Percentiles rank a stretch among this genome's conserved stretches.
Evolutionary conservation across 2,797 vertebrate genomes (phyloP).

Genomic region (Galago senegalensis): DNA sequence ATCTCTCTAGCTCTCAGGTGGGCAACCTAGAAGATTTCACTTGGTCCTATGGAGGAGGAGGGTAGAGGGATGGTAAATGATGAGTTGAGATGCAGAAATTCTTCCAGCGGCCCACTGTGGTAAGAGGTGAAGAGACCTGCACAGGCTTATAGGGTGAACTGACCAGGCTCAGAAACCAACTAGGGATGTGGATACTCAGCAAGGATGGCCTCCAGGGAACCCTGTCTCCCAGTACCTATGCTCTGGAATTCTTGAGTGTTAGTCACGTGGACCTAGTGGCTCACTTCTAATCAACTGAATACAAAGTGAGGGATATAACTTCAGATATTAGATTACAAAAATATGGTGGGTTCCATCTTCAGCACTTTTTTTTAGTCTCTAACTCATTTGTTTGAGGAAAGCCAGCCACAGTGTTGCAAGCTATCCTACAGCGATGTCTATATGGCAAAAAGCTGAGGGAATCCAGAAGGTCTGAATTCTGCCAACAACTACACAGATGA

Average conservation of each 20-base stretch:
- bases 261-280: background rate
- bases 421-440: background rate
- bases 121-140: no score
- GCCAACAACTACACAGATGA: background rate
- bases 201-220: no score
- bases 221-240: no score
- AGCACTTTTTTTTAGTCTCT: background rate
- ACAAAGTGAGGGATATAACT: no score
- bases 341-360: background rate
- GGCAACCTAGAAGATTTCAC: background rate
- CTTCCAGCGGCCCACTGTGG: background rate
- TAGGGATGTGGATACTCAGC: no score
- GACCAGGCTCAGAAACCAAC: no score
- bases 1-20: background rate
- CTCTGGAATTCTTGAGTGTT: background rate
- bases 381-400: constrained; percentile 10
- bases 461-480: background rate
- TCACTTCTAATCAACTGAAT: no score
- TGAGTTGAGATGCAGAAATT: background rate
- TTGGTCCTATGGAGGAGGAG: background rate
- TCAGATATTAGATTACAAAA: background rate
- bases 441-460: background rate
- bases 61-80: background rate
- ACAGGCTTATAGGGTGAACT: no score
- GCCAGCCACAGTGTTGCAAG: background rate